A percentile compares a stretch with the other conserved stretches of the same genome.
Evolutionary conservation across 53 echinoderm and acorn worm genomes (phyloP).

Genomic region (Temnopleurus reevesii): DNA sequence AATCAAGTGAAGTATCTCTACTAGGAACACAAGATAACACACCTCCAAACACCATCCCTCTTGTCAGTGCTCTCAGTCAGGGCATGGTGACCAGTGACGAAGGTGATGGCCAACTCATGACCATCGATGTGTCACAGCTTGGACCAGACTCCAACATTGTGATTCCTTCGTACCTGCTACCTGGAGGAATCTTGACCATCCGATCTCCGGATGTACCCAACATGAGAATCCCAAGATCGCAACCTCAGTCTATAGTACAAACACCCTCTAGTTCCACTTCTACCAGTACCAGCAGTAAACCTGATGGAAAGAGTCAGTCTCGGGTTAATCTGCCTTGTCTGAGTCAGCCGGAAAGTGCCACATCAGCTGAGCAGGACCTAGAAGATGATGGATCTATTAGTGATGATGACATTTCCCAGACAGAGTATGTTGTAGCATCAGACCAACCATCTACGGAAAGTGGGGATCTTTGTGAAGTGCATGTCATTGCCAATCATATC

Average conservation of each 20-base stretch:
- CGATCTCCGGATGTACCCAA: background rate
- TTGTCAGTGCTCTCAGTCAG: background rate
- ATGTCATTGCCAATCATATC: conserved; percentile 12
- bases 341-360: too few species aligned
- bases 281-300: background rate
- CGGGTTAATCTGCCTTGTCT: background rate
- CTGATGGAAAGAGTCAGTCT: background rate
- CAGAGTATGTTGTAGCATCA: conserved; percentile 4
- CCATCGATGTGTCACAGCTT: conserved; percentile 32
- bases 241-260: too few species aligned
- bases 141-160: conserved; percentile 43
- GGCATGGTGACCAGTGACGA: background rate
- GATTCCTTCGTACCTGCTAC: conserved; percentile 20
- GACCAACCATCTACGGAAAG: background rate
- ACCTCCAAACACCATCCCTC: background rate
- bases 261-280: background rate
- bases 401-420: conserved; percentile 17
- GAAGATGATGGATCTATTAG: background rate
- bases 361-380: background rate
- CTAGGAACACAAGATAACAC: background rate
- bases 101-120: conserved; percentile 9
- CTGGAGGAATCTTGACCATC: conserved; percentile 37
- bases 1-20: background rate
- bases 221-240: background rate
- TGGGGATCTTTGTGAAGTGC: background rate